Base-by-base conservation (phyloP, 2,888 invertebrate species). In the Diarsia rubi region DNA sequence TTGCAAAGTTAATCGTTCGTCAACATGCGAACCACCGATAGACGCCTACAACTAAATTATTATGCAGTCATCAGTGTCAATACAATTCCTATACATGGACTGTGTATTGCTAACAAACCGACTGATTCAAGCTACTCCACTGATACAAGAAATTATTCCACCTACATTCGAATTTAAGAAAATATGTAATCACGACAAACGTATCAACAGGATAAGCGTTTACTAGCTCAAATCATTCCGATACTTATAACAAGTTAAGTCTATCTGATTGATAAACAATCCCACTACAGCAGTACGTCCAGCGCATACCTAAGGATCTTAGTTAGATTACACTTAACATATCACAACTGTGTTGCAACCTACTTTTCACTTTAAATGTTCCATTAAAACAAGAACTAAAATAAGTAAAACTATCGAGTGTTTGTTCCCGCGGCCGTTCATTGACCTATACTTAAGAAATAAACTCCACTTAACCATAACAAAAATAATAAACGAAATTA, bases 401-500 rank as follows among this genome's bases (percentile, higher is more conserved):
- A 72, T 66, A 75, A 47, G 60, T 71, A 65, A 62, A 71, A 68
- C 60, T 76, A 73, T 80, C 52, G 68, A 82, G 72, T 69, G 68
- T 80, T 88, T 88, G 88, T 79, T 88, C 88, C 88, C 88, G 69
- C 69, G 69, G 79, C 75, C 75, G 24, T 71, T 73, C 76, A 5
- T 75, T 71, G 79, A 68, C 80, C 77, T 82, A 79, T 76, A 77
- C 82, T 84, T 82, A 85, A 63, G 63, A 82, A 84, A 81, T 85
- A 79, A 86, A 78, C 73, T 80, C 14, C 68, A 81, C 65, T 73
- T 78, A 68, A 70, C 71, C 54, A 78, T 81, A 79, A 84, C 69
- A 79, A 88, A 79, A 78, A 81, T 79, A 84, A 66, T 78, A 60
- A 84, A 82, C 67, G 74, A 59, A 84, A 81, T 78, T 69, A 82